Percentiles rank a stretch among this genome's conserved stretches.
Evolutionary conservation across 2,888 invertebrate genomes (phyloP).

Genomic region (Sacculina carcini): DNA sequence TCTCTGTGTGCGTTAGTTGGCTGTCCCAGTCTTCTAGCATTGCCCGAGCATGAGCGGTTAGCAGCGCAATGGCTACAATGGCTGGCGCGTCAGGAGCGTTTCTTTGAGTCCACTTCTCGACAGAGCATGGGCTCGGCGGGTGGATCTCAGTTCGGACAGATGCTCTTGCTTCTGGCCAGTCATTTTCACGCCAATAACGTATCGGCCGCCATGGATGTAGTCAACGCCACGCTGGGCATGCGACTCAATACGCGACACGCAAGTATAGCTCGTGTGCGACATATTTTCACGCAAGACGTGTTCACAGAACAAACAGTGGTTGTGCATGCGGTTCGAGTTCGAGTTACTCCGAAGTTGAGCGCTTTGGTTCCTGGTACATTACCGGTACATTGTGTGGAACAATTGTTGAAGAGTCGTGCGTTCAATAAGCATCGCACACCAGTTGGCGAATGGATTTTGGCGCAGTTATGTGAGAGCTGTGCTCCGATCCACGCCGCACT

Average conservation of each 20-base stretch:
- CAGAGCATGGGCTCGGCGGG: slow-evolving; percentile 36
- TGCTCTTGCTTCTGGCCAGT: slow-evolving; percentile 80
- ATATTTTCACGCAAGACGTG: slow-evolving; percentile 83
- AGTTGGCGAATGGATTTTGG: slow-evolving; percentile 85
- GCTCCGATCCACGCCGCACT: slow-evolving; percentile 81
- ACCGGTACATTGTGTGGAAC: slow-evolving; percentile 88
- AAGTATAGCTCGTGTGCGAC: slow-evolving; percentile 41
- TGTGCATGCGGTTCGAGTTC: slow-evolving; percentile 80
- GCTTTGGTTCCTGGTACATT: slow-evolving; percentile 70
- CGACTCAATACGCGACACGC: slow-evolving; percentile 46
- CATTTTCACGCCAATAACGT: slow-evolving; percentile 90
- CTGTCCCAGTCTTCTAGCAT: slow-evolving; percentile 57
- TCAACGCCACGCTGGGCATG: slow-evolving; percentile 82
- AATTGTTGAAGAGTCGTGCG: slow-evolving; percentile 68
- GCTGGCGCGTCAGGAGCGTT: slow-evolving; percentile 68
- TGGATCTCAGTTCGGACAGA: slow-evolving; percentile 62
- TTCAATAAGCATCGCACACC: slow-evolving; percentile 89
- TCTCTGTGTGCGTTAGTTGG: slow-evolving; percentile 83
- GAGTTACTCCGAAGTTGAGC: slow-evolving; percentile 66
- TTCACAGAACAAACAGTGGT: slow-evolving; percentile 77
- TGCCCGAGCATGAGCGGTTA: slow-evolving; percentile 43
- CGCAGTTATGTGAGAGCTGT: slow-evolving; percentile 62
- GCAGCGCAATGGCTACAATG: slow-evolving; percentile 33
- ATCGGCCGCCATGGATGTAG: slow-evolving; percentile 71
- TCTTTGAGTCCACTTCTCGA: slow-evolving; percentile 32